A percentile compares a stretch with the other conserved stretches of the same genome.
Evolutionary conservation across 2,113 vertebrate species (phyloP).

Genomic region (Serilophus lunatus): DNA sequence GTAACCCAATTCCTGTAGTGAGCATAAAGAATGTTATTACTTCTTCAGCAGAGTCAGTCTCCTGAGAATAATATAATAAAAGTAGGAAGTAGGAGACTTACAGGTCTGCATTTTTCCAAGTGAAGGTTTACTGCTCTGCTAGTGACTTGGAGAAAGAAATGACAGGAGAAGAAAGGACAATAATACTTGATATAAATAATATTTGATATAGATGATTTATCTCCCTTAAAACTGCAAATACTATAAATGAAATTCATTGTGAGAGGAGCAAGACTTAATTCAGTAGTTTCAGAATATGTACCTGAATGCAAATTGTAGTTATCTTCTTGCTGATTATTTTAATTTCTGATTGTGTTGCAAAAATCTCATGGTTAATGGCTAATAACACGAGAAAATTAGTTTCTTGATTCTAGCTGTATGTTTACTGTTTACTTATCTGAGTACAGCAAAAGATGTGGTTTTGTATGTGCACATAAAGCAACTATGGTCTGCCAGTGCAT

Average conservation of each 20-base stretch:
- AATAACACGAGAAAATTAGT: background rate
- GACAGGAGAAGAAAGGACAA: background rate
- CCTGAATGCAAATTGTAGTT: background rate
- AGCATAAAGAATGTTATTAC: background rate
- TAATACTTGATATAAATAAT: background rate
- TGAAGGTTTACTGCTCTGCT: background rate
- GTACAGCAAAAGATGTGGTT: background rate
- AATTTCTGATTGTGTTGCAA: background rate
- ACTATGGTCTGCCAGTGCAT: background rate
- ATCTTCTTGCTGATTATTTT: background rate
- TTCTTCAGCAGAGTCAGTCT: background rate
- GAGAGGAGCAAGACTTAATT: background rate
- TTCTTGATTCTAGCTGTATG: background rate
- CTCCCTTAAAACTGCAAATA: background rate
- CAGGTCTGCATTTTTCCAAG: background rate
- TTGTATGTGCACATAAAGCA: background rate
- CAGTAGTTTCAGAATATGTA: background rate
- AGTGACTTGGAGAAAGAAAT: background rate
- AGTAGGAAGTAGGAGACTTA: background rate
- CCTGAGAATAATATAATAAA: background rate
- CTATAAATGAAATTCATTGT: background rate
- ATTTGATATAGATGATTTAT: background rate
- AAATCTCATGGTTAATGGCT: constrained; percentile 4
- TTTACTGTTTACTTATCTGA: background rate
- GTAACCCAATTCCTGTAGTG: background rate